Conservation (phyloP, 2,797 vertebrate species). For the Pyrrhura leucotis region DNA sequence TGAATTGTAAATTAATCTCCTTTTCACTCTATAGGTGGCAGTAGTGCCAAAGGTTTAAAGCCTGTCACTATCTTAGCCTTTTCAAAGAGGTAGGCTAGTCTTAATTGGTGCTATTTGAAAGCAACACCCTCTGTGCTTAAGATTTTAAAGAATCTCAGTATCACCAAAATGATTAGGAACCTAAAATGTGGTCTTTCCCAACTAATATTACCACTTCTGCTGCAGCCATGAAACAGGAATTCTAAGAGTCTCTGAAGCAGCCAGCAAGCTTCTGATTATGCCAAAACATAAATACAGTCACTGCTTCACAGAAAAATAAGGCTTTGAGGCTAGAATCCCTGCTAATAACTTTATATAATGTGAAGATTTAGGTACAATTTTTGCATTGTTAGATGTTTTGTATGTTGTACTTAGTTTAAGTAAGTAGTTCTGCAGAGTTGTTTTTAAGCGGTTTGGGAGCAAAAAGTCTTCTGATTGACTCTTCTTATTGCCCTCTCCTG, state of each 20-base stretch:
- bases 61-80: not conserved
- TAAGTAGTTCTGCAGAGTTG: not conserved
- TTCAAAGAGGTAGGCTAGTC: not conserved
- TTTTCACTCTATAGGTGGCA: constrained; percentile 48
- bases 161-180: not conserved
- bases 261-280: not conserved
- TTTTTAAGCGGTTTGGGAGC: not conserved
- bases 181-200: fast-evolving
- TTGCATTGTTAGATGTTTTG: not conserved
- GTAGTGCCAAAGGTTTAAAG: constrained; percentile 31
- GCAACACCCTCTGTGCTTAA: not conserved
- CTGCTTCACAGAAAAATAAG: not conserved
- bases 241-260: not conserved
- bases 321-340: not conserved
- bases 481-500: not conserved
- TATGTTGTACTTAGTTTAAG: not conserved
- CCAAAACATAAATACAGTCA: not conserved
- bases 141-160: not conserved
- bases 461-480: not conserved
- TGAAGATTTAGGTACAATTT: not conserved
- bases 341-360: not conserved
- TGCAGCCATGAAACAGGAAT: not conserved
- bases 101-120: not conserved
- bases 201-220: not conserved
- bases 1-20: not conserved